These are phyloP conservation scores for Thripadectes ignobilis DNA, from an alignment of 2,797 vertebrate genomes.

Conservation along the genomic window DNA sequence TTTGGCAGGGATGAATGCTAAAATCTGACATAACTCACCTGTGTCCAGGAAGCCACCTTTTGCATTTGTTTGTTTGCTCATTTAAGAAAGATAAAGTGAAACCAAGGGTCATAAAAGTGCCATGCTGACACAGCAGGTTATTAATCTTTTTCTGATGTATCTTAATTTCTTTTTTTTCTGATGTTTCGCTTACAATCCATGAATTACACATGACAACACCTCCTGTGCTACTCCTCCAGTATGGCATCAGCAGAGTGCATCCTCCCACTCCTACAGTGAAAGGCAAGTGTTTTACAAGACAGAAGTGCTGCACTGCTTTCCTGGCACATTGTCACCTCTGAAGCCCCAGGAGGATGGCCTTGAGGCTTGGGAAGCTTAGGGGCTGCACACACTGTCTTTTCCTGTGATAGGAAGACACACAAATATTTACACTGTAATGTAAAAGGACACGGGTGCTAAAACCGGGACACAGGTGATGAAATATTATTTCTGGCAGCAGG, in stretches of 20 bases:
- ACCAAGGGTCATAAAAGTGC: not conserved
- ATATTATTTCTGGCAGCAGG: not conserved
- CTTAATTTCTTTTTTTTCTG: not conserved
- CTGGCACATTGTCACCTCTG: not conserved
- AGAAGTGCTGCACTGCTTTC: fast-evolving
- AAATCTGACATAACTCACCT: not conserved
- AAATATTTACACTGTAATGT: not conserved
- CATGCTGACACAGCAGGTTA: not conserved
- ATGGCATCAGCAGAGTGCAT: not conserved
- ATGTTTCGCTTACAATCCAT: not conserved
- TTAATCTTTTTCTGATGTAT: not conserved
- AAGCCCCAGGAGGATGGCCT: not conserved
- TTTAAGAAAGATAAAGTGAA: not conserved
- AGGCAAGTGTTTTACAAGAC: not conserved
- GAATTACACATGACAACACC: not conserved
- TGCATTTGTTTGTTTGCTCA: not conserved
- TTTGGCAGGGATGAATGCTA: not conserved
- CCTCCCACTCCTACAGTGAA: not conserved
- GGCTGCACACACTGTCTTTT: not conserved
- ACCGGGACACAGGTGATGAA: not conserved
- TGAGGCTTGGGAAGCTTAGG: not conserved
- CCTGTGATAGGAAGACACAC: not conserved
- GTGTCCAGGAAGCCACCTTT: not conserved
- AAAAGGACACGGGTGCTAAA: not conserved
- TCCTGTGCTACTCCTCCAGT: no score